Base-by-base conservation (phyloP, 1,140 invertebrate species). In the Leptinotarsa defecta region DNA sequence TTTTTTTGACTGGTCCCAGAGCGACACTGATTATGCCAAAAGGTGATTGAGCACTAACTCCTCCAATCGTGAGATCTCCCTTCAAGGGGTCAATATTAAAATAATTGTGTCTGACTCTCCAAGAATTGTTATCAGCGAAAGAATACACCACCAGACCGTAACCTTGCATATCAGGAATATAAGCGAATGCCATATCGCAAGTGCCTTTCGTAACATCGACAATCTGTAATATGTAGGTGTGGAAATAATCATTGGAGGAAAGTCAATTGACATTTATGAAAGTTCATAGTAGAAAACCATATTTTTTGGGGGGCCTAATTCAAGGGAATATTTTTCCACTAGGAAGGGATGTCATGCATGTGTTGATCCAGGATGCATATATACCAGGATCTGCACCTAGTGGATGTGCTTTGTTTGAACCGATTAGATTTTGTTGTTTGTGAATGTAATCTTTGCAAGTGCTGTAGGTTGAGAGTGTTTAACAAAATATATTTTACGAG, bases 1-100 rank as follows among this genome's bases (percentile, higher is more conserved):
- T 78, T 64, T 74, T 48, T 17, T 79, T 71, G 70, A 67, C 64
- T 24, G 77, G 78, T 62, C 81, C 79, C n/a, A 94, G 83, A 4
- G 92, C 91, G 75, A 94, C 75, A 48, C 91, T 90, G 75, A 94
- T 93, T 0, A 94, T 86, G 8, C 93, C 92, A 82, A 94, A 92
- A 0, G 90, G 92, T 92, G 92, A 94, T 82, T 94, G 92, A 88
- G 94, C 93, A 52, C 91, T 89, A 3, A 92, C 88, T 5, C 92
- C 92, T 22, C 88, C 91, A 11, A 94, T 88, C 78, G 90, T 92
- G 80, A 90, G 93, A 72, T 92, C 89, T 13, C 92, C 92, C 75
- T 91, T 87, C 11, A 94, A 83, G 0, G 93, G 93, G 83, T 95
- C 93, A 70, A 94, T 93, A 85, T 93, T 88, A 89, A 95, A 94